These are phyloP conservation scores for Acromyrmex heyeri DNA, from an alignment of 1,140 invertebrate genomes.

Conservation along the genomic window DNA sequence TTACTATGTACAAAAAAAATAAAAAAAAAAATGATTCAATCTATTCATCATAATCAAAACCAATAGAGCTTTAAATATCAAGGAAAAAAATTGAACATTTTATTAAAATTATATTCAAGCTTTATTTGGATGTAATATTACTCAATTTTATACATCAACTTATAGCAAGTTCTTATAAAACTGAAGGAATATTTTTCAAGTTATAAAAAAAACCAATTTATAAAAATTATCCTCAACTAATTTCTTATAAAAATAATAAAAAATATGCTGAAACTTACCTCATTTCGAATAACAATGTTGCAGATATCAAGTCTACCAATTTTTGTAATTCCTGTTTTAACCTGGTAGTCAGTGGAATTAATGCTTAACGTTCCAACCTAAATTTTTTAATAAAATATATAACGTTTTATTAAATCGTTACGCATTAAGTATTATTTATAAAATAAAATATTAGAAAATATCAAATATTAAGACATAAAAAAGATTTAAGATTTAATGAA, in stretches of 20 bases:
- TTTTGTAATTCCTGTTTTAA: conserved; percentile 65
- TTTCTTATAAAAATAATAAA: neutral
- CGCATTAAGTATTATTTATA: conserved; percentile 7
- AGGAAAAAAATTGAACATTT: neutral
- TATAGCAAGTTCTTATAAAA: neutral
- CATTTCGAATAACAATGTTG: conserved; percentile 51
- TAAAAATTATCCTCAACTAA: neutral
- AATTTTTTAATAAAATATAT: conserved; percentile 52
- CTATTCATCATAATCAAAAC: neutral
- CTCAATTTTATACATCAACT: neutral
- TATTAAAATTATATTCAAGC: neutral
- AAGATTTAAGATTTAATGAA: neutral
- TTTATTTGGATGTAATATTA: neutral
- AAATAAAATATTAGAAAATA: neutral
- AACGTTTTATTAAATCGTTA: neutral
- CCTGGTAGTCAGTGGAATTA: conserved; percentile 26
- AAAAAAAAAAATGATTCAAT: neutral
- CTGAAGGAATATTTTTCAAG: neutral
- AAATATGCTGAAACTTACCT: conserved; percentile 65
- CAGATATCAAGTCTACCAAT: conserved; percentile 69
- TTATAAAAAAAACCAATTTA: too few relatives aligned
- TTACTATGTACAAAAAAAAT: neutral
- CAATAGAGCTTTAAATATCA: neutral
- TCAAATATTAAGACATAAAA: neutral
- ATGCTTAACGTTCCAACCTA: conserved; percentile 70